Evolutionary conservation across 2,113 vertebrate species (phyloP), one percentile per base, ranked within the genome.

Genomic region (Bufo gargarizans): DNA sequence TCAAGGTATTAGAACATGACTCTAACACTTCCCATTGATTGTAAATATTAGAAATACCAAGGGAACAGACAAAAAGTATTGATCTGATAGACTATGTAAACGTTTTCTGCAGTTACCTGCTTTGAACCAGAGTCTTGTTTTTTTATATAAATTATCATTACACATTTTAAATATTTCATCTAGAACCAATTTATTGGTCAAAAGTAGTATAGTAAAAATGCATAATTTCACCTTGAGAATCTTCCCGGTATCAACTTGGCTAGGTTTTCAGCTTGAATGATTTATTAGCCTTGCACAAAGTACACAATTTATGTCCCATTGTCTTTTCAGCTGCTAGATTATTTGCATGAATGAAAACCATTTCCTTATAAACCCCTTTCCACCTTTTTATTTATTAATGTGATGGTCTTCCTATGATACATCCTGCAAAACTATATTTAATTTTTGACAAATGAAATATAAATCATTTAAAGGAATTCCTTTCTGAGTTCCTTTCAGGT

Each of bases 271-370:
- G 22, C 9, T 11, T 87, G 43, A 82, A 45, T 76, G 86, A 76
- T 88, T 76, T 83, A 83, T 88, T 56, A 76, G 55, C 20, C 12
- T 56, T 82, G 61, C 43, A n/a, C 45, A 88, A 88, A 88, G 76
- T 88, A 82, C 74, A 82, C 86, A 82, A 82, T 88, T 88, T 88
- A 83, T 76, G 69, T 83, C 59, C 80, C 80, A 83, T 88, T 88
- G 87, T 88, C 71, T 83, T 65, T 83, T 59, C 71, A 83, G 58
- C 87, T 83, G 87, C 49, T 83, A 22, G 19, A 50, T 88, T 77
- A 59, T 83, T 83, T 88, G 76, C 71, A 50, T 56, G 71, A 77
- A 65, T 47, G 56, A 83, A 81, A 77, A 33, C 47, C 76, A 88
- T 83, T 88, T 88, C 80, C 87, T 77, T 65, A 59, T 77, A 76